Evolutionary conservation across 2,113 vertebrate species (phyloP), one percentile per base, ranked within the genome.

Genomic region (Brienomyrus longianalis): DNA sequence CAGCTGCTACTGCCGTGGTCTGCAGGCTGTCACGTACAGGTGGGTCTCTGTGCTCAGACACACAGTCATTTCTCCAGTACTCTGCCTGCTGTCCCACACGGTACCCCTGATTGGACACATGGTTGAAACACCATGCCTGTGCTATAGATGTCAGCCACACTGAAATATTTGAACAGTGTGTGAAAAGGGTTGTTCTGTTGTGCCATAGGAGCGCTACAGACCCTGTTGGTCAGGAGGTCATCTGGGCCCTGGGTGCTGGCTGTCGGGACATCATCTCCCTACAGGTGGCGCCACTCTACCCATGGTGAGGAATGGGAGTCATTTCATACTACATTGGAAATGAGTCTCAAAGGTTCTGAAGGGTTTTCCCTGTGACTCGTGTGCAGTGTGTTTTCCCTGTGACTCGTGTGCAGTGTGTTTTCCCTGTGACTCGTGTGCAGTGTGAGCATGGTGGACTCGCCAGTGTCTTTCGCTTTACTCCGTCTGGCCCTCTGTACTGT

Each of bases 201-300:
- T 92, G 19, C 0, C 93, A 91, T 94, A 98, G 98, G 95, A 98
- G 97, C 47, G 95, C 97, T 2, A 97, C 97, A 0, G 97, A 98
- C 85, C 97, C 97, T 0, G 95, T 97, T 1, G 96, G 97, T 91
- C 97, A 98, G 5, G 98, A 99, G 90, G 98, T 99, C 70, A 97
- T 99, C 88, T 99, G 98, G 98, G 97, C 98, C 5, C 94, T 99
- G 13, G 98, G 98, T 1, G 97, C 98, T 0, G 98, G 98, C 90
- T 99, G 98, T 95, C 96, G 98, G 93, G 97, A 96, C 95, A 97
- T 99, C 90, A 96, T 96, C 91, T 97, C 96, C 92, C 96, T 99
- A 54, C 97, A 98, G 93, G 97, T 98, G 50, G 97, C 97, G 0
- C 98, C 98, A 1, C 94, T 97, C 52, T 96, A 97, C 51, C 98